These are phyloP conservation scores for Callipepla squamata DNA, from an alignment of 2,113 vertebrate genomes.

Conservation along the genomic window DNA sequence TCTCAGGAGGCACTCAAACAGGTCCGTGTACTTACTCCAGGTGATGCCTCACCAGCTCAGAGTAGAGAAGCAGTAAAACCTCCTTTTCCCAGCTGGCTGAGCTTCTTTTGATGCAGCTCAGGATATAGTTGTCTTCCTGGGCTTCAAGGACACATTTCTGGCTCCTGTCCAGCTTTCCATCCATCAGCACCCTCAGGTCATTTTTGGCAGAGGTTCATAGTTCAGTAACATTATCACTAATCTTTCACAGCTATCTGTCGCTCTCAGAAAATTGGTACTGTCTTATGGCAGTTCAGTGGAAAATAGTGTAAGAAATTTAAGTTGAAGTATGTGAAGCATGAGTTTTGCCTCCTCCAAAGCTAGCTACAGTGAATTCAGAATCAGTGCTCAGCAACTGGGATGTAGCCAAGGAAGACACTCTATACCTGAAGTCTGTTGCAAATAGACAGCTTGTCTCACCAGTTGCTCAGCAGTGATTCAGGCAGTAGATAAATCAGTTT, in stretches of 20 bases:
- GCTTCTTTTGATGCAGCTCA: too few relatives aligned
- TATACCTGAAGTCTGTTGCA: background rate
- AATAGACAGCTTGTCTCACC: background rate
- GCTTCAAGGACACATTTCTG: too few relatives aligned
- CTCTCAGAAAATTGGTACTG: background rate
- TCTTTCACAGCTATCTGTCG: background rate
- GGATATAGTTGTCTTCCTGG: too few relatives aligned
- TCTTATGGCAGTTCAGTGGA: background rate
- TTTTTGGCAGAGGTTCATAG: background rate
- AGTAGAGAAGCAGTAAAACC: too few relatives aligned
- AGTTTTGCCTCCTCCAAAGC: background rate
- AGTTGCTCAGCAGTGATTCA: background rate
- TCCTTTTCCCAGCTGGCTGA: too few relatives aligned
- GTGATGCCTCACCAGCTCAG: too few relatives aligned
- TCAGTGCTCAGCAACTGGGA: background rate
- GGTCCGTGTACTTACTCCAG: too few relatives aligned
- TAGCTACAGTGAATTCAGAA: background rate
- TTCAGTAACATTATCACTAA: background rate
- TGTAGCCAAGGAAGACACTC: background rate
- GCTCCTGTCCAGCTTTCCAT: too few relatives aligned
- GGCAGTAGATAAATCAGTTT: slow-evolving; percentile 1
- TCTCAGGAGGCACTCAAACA: too few relatives aligned
- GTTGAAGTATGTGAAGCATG: background rate
- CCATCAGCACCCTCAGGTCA: too few relatives aligned
- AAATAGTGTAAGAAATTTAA: background rate